Base-by-base conservation (phyloP, 2,888 invertebrate genomes). In the Aphodius granarius region DNA sequence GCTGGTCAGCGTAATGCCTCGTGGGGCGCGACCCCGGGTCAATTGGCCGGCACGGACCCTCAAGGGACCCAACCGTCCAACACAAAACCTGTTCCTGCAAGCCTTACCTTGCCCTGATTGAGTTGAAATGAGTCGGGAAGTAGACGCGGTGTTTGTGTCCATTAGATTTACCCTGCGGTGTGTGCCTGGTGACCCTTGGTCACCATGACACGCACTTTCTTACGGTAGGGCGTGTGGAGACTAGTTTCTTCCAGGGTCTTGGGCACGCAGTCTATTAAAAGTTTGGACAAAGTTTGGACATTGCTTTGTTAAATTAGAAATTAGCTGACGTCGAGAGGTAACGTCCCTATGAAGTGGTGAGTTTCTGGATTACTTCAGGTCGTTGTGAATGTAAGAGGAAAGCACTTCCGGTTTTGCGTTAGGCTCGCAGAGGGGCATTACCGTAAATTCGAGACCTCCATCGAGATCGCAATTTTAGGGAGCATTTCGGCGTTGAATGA, bases 11-110 rank as follows among this genome's bases (percentile, higher is more conserved):
- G 83, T 83, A 85, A 85, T 85, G 81, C 84, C 83, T 83, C 82
- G 79, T 81, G 82, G 86, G 86, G 86, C 86, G 86, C 86, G 86
- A 85, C 85, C 86, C 82, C 80, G 75, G 82, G 87, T 87, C 87
- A 87, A 87, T 87, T 87, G 86, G 85, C 85, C 85, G 84, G 83
- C 85, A 84, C 84, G 84, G 82, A 82, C 78, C 76, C 78, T 74
- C 63, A 75, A 79, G 78, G 78, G 77, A 64, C 71, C 18, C 18
- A 71, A 66, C 71, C 23, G 21, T 21, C 66, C 80, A 80, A 76
- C 78, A 81, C 79, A 80, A 72, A 78, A 83, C 83, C 82, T 81
- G 83, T 83, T 82, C 76, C 72, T 66, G 5, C 21, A 2, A 66
- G 21, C 68, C 21, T 68, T 20, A 15, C 17, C 20, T 17, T 5